A percentile compares a stretch with the other conserved stretches of the same genome.
Evolutionary conservation across 2,797 vertebrate genomes (phyloP).

Genomic region (Typhlichthys subterraneus): DNA sequence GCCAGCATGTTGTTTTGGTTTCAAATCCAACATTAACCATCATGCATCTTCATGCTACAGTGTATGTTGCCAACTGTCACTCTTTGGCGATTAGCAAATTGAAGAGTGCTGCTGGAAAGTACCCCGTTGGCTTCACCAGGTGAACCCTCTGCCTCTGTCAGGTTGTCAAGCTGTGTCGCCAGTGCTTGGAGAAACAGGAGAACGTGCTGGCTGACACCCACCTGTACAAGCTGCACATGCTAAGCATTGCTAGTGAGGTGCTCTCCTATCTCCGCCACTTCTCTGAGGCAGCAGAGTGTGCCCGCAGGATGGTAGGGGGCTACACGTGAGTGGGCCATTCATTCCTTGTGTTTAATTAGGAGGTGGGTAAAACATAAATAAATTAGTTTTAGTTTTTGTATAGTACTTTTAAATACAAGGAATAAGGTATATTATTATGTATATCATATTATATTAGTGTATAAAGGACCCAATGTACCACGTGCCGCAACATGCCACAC

Average conservation of each 20-base stretch:
- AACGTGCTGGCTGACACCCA: slow-evolving; percentile 86
- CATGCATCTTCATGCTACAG: too few species aligned
- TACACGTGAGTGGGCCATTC: slow-evolving; percentile 78
- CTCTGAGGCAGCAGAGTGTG: slow-evolving; percentile 82
- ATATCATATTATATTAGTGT: too few species aligned
- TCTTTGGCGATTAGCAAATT: neutral
- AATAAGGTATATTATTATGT: too few species aligned
- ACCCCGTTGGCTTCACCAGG: neutral
- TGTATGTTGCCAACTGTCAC: too few species aligned
- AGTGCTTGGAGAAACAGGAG: slow-evolving; percentile 87
- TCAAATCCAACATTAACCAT: too few species aligned
- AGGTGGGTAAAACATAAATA: too few species aligned
- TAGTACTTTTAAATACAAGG: too few species aligned
- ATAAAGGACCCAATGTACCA: too few species aligned
- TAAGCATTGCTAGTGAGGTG: slow-evolving; percentile 84
- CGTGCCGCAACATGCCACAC: too few species aligned
- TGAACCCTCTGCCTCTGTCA: slow-evolving; percentile 37
- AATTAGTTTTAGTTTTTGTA: too few species aligned
- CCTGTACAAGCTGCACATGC: slow-evolving; percentile 80
- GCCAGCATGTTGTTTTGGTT: too few species aligned
- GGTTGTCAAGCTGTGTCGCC: slow-evolving; percentile 85
- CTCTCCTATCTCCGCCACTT: slow-evolving; percentile 86
- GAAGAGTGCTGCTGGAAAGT: neutral
- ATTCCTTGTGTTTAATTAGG: neutral
- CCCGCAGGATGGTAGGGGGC: slow-evolving; percentile 87